Evolutionary conservation across 1,140 invertebrate species (phyloP).

Genomic region (Drosophila sulfurigaster): DNA sequence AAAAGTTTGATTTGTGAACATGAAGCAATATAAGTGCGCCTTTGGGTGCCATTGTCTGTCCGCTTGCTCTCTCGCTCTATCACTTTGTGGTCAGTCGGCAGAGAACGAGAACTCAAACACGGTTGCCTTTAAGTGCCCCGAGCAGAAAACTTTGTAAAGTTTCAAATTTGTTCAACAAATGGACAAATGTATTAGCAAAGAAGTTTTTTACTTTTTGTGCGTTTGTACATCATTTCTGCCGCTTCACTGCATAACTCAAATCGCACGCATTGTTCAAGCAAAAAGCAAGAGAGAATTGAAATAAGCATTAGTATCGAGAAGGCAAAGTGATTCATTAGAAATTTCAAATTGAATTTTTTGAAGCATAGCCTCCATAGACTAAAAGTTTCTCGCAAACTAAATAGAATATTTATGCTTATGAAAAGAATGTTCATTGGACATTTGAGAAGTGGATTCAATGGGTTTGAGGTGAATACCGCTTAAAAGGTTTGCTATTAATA

Average conservation of each 20-base stretch:
- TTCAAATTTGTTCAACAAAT: conserved; percentile 64
- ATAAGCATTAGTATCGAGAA: conserved; percentile 1
- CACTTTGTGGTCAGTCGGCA: conserved; percentile 49
- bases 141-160: conserved; percentile 44
- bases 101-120: conserved; percentile 2
- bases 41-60: conserved; percentile 73
- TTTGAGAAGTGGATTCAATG: not conserved
- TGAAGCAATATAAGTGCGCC: conserved; percentile 73
- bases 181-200: conserved; percentile 75
- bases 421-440: too few species aligned
- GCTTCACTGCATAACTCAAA: conserved; percentile 47
- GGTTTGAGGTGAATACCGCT: too few species aligned
- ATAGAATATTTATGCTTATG: conserved; percentile 29
- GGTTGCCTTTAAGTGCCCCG: conserved; percentile 55
- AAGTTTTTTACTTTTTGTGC: conserved; percentile 29
- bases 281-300: conserved; percentile 3
- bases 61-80: conserved; percentile 61
- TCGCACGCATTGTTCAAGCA: conserved; percentile 18
- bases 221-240: conserved; percentile 53
- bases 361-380: conserved; percentile 25
- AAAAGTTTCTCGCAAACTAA: conserved; percentile 26
- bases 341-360: conserved; percentile 23
- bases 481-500: not conserved
- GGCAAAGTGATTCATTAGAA: conserved; percentile 35
- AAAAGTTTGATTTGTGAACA: conserved; percentile 79